Evolutionary conservation across 2,797 vertebrate species (phyloP), one percentile per base, ranked within the genome.

Genomic region (Tenualosa ilisha): DNA sequence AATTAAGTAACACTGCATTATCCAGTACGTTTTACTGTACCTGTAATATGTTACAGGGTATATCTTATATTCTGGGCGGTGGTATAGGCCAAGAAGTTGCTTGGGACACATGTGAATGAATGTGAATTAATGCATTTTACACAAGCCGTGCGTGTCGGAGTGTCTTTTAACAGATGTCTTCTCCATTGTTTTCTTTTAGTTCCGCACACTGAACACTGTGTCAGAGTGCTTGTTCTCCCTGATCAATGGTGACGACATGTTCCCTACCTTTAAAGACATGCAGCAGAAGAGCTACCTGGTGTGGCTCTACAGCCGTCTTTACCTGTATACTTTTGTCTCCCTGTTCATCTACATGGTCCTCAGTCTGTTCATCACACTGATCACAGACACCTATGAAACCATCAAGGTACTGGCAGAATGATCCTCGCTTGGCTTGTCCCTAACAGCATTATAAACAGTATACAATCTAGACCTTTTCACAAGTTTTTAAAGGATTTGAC

Each of bases 241-340:
- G 85, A 96, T 99, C 94, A 98, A 99, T 0, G 98, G 98, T 0
- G 98, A 99, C 0, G 98, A 99, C 93, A 98, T 99, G 97, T 99
- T 95, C 1, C 93, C 97, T 89, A 98, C 97, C 0, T 99, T 99
- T 2, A 96, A 96, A 0, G 93, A 96, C 65, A 97, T 98, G 97
- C 95, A 95, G 89, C 95, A 96, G 7, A 96, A 94, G 93, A 98
- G 95, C 89, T 93, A 90, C 53, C 90, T 98, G 88, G 96, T 99
- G 81, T 99, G 98, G 97, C 49, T 97, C 13, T 99, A 98, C 95
- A 98, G 97, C 91, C 95, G 98, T 63, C 81, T 98, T 61, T 99
- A 99, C 92, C 96, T 96, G 84, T 95, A 95, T n/a, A 92, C 91
- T 22, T 96, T 95, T 3, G 93, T 95, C 63, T 95, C 93, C 0